These are phyloP conservation scores for Arctia plantaginis DNA, from an alignment of 2,888 invertebrate species.

Conservation along the genomic window DNA sequence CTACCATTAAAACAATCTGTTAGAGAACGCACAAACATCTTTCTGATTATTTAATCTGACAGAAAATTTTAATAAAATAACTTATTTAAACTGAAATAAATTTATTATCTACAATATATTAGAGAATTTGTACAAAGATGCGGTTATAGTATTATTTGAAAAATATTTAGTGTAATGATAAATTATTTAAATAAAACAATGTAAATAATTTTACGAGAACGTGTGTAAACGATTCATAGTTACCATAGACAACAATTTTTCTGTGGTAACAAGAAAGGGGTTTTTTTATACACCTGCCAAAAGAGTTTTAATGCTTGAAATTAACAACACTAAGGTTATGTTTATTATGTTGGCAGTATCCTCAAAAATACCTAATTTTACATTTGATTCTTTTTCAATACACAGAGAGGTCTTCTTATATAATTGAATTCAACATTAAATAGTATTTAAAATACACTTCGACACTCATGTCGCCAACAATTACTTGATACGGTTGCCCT, in stretches of 20 bases:
- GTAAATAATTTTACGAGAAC: slow-evolving; percentile 3
- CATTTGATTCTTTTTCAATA: slow-evolving; percentile 8
- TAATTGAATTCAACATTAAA: slow-evolving; percentile 16
- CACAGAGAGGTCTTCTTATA: slow-evolving; percentile 13
- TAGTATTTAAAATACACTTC: slow-evolving; percentile 35
- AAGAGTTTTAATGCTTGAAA: slow-evolving; percentile 3
- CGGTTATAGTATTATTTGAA: slow-evolving; percentile 27
- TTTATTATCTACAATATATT: slow-evolving; percentile 65
- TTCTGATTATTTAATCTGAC: not conserved
- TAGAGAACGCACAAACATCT: no score
- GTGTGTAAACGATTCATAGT: not conserved
- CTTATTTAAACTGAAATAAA: slow-evolving; percentile 63
- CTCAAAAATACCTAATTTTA: slow-evolving; percentile 4
- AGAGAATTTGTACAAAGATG: slow-evolving; percentile 48
- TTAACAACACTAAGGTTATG: not conserved
- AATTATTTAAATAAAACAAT: slow-evolving; percentile 16
- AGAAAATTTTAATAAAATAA: slow-evolving; percentile 37
- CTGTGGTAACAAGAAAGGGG: no score
- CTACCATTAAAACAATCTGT: no score
- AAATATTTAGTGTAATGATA: slow-evolving; percentile 43
- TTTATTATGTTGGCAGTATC: slow-evolving; percentile 17
- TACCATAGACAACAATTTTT: slow-evolving; percentile 5
- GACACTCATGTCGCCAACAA: slow-evolving; percentile 32
- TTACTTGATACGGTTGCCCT: slow-evolving; percentile 66
- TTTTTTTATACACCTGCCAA: not conserved